phyloP scores from a whole-genome alignment of 2,797 vertebrate species.

The Galaxias olidus region DNA sequence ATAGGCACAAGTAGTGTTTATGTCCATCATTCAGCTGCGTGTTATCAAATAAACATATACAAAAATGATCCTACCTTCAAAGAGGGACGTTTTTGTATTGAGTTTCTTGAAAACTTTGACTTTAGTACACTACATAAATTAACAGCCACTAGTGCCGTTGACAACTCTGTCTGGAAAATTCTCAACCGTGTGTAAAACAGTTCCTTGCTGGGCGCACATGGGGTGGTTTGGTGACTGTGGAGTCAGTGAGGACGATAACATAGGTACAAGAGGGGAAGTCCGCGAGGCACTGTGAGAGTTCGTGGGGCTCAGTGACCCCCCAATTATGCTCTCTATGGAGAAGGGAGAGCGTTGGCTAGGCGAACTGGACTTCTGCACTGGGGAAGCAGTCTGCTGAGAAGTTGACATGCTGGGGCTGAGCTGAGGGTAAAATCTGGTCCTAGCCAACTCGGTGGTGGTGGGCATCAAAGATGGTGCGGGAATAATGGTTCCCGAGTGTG shows the following conservation, averaged over 20 bases:
- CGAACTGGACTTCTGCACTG: constrained; percentile 61
- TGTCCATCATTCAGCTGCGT: constrained; percentile 74
- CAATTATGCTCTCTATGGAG: constrained; percentile 95
- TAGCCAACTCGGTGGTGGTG: constrained; percentile 80
- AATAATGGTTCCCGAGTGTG: constrained; percentile 74
- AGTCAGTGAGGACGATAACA: constrained; percentile 63
- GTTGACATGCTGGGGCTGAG: constrained; percentile 75
- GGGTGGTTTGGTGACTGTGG: constrained; percentile 64
- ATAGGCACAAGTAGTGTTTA: constrained; percentile 75
- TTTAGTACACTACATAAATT: constrained; percentile 60
- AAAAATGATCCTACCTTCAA: constrained; percentile 92
- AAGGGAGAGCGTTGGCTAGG: constrained; percentile 83
- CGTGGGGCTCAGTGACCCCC: constrained; percentile 77
- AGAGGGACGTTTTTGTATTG: constrained; percentile 71
- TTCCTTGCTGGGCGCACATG: constrained; percentile 71
- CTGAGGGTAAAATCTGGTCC: constrained; percentile 84
- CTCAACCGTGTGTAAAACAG: constrained; percentile 78
- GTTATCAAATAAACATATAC: constrained; percentile 76
- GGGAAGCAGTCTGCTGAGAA: constrained; percentile 67
- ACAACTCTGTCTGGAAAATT: constrained; percentile 83
- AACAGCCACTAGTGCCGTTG: constrained; percentile 81
- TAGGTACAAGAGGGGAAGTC: constrained; percentile 75
- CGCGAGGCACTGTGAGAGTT: constrained; percentile 71
- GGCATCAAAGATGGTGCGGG: constrained; percentile 81
- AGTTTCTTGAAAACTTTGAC: constrained; percentile 55